Conservation (phyloP, 2,113 vertebrate species). For the Erythrocercus mccallii region DNA sequence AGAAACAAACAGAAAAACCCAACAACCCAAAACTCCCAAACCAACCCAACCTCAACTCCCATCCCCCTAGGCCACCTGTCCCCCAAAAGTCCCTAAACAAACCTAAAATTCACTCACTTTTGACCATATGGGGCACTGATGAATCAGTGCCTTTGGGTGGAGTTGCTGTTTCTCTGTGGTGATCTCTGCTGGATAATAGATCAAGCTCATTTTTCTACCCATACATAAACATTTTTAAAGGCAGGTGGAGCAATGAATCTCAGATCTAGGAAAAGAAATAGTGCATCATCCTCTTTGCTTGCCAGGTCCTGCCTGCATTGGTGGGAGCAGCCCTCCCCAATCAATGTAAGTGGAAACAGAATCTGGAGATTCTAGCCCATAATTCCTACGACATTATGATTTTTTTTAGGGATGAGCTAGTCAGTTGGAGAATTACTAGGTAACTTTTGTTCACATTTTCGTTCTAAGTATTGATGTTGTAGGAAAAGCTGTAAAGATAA, state of each 20-base stretch:
- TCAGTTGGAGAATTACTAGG: neutral
- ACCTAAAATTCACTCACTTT: neutral
- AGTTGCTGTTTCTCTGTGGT: neutral
- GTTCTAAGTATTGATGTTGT: neutral
- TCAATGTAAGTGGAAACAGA: accelerated
- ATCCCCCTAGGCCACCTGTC: accelerated
- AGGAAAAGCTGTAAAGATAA: neutral
- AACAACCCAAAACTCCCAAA: neutral
- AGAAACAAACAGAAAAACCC: neutral
- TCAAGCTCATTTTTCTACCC: neutral
- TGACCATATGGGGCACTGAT: neutral
- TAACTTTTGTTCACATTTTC: neutral
- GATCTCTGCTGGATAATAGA: neutral
- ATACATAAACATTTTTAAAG: neutral
- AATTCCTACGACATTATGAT: neutral
- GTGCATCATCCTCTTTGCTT: neutral
- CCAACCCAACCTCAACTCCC: neutral
- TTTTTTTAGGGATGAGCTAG: neutral
- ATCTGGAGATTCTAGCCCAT: neutral
- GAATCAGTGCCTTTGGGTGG: neutral
- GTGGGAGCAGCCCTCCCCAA: neutral
- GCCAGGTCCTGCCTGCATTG: neutral
- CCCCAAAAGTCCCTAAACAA: too few relatives aligned
- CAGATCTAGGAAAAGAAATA: neutral
- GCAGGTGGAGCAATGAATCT: neutral